These are phyloP conservation scores for Helicoverpa zea DNA, from an alignment of 1,140 invertebrate species.

Conservation along the genomic window DNA sequence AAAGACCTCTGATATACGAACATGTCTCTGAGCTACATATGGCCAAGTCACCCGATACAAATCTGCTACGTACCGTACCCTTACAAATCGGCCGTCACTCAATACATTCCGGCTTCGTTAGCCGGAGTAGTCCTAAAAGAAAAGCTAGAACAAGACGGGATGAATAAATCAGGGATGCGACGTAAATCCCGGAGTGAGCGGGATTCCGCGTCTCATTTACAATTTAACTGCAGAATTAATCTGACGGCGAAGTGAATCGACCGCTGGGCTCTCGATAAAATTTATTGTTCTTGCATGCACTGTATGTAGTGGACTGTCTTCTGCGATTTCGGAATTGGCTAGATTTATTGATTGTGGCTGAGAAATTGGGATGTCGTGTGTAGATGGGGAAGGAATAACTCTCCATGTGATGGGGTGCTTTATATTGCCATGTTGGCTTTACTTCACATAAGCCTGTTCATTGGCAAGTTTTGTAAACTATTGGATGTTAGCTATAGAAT, in stretches of 20 bases:
- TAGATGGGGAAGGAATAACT: too few relatives aligned
- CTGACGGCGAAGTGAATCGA: conserved; percentile 36
- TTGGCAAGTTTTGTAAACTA: not conserved
- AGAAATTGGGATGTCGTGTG: not conserved
- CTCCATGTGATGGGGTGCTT: too few relatives aligned
- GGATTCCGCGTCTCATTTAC: conserved; percentile 38
- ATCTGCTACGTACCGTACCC: not conserved
- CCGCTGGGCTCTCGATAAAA: conserved; percentile 33
- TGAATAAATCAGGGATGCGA: conserved; percentile 36
- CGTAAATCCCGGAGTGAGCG: conserved; percentile 13
- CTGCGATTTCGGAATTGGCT: conserved; percentile 12
- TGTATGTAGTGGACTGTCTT: conserved; percentile 29
- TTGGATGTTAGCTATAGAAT: too few relatives aligned
- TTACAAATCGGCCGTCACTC: conserved; percentile 28
- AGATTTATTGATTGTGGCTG: conserved; percentile 34
- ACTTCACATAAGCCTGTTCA: too few relatives aligned
- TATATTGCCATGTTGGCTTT: too few relatives aligned
- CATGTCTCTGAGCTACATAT: too few relatives aligned
- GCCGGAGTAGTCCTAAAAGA: conserved; percentile 30
- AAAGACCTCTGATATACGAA: too few relatives aligned
- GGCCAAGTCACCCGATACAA: too few relatives aligned
- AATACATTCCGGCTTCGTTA: conserved; percentile 30
- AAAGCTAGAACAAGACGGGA: conserved; percentile 34
- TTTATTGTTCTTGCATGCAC: conserved; percentile 33
- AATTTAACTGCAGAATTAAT: conserved; percentile 45